Evolutionary conservation across 2,113 vertebrate species (phyloP).

Genomic region (Tragelaphus scriptus): DNA sequence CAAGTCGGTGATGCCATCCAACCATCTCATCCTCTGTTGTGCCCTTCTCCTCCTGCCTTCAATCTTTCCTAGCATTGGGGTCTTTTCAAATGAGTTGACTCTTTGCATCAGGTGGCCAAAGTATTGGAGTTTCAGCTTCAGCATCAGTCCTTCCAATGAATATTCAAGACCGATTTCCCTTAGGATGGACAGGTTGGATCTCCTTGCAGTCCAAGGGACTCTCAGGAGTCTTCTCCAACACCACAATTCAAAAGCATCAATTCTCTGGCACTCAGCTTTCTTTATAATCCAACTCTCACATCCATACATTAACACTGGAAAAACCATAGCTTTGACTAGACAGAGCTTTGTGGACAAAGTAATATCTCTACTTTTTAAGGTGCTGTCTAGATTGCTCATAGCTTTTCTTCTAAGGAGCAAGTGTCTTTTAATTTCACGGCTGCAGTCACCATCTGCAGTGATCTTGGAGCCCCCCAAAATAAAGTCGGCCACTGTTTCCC

Average conservation of each 20-base stretch:
- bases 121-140: not conserved
- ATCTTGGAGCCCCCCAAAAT: not conserved
- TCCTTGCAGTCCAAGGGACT: not conserved
- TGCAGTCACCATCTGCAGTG: not conserved
- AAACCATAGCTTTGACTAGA: not conserved
- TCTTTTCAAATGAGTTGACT: not conserved
- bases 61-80: not conserved
- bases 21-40: not conserved
- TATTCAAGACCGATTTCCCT: not conserved
- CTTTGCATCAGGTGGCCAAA: not conserved
- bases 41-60: not conserved
- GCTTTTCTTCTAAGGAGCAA: not conserved
- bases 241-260: not conserved
- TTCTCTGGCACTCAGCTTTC: fast-evolving
- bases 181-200: not conserved
- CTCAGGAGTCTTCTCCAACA: not conserved
- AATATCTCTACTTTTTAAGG: not conserved
- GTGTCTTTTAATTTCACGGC: not conserved
- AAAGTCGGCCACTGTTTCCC: not conserved
- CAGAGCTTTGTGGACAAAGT: not conserved
- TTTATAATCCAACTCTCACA: fast-evolving
- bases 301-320: not conserved
- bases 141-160: not conserved
- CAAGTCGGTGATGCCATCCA: not conserved
- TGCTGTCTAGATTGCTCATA: not conserved